These are phyloP conservation scores for Labrus mixtus DNA, from an alignment of 2,113 vertebrate genomes.

Conservation along the genomic window DNA sequence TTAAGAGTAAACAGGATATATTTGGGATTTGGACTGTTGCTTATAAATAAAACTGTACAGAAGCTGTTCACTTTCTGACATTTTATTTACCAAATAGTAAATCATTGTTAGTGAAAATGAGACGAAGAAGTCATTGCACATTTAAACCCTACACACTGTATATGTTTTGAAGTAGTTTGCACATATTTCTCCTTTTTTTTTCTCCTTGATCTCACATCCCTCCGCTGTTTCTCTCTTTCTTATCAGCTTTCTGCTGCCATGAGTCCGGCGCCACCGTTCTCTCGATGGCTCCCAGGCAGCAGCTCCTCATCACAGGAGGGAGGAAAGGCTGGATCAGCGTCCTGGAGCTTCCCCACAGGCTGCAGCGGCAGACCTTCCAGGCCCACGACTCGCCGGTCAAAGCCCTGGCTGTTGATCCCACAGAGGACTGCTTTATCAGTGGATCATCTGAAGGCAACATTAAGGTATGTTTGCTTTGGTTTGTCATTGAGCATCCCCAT, in stretches of 20 bases:
- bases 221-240: not conserved
- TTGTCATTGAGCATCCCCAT: not conserved
- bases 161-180: too few species aligned
- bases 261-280: constrained; percentile 96
- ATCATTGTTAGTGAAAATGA: too few species aligned
- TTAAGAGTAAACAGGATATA: too few species aligned
- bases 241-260: constrained; percentile 92
- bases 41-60: too few species aligned
- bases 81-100: too few species aligned
- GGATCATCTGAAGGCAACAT: constrained; percentile 98
- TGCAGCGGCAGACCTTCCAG: constrained; percentile 93
- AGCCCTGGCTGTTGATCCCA: constrained; percentile 91
- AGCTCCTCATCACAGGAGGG: constrained; percentile 94
- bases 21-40: too few species aligned
- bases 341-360: constrained; percentile 91
- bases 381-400: constrained; percentile 97
- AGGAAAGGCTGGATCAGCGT: constrained; percentile 93
- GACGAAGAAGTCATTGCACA: too few species aligned
- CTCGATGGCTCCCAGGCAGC: constrained; percentile 92
- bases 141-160: too few species aligned
- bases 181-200: too few species aligned
- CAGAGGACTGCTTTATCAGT: constrained; percentile 95
- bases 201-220: not conserved
- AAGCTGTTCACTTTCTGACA: too few species aligned
- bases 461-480: constrained; percentile 85